Base-by-base conservation (phyloP, 2,888 invertebrate species). In the Ptilodon capucinus region DNA sequence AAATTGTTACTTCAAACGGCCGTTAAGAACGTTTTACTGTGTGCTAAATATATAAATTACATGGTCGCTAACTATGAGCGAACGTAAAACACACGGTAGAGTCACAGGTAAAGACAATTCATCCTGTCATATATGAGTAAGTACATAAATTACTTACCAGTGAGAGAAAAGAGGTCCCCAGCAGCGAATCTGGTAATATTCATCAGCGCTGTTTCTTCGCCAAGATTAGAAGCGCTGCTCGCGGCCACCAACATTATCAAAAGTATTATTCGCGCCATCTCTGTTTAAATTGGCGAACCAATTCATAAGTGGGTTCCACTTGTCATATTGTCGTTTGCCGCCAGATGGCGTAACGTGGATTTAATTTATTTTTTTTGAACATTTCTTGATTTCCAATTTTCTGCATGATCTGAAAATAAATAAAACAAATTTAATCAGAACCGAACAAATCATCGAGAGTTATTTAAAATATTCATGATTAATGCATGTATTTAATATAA, bases 81-180 rank as follows among this genome's bases (percentile, higher is more conserved):
- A n/a, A n/a, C n/a, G n/a, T n/a, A n/a, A n/a, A n/a, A n/a, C n/a
- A n/a, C n/a, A n/a, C n/a, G n/a, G n/a, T n/a, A n/a, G n/a, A n/a
- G n/a, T n/a, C n/a, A n/a, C n/a, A n/a, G n/a, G n/a, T n/a, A n/a
- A n/a, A n/a, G n/a, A n/a, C n/a, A n/a, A n/a, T n/a, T n/a, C n/a
- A n/a, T n/a, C n/a, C n/a, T n/a, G n/a, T n/a, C n/a, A n/a, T n/a
- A n/a, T n/a, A n/a, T n/a, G n/a, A n/a, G n/a, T n/a, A n/a, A n/a
- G n/a, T n/a, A n/a, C n/a, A n/a, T n/a, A n/a, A n/a, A n/a, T n/a
- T n/a, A n/a, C 83, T 81, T 61, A 93, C 93, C 92, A 64, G 88
- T 74, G 38, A 92, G 79, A 28, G 91, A 86, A 70, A 94, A 94
- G 42, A 92, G 79, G 77, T 94, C 94, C 11, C 94, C 94, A 48